Evolutionary conservation across 2,888 invertebrate genomes (phyloP).

Genomic region (Crepidodera aurea): DNA sequence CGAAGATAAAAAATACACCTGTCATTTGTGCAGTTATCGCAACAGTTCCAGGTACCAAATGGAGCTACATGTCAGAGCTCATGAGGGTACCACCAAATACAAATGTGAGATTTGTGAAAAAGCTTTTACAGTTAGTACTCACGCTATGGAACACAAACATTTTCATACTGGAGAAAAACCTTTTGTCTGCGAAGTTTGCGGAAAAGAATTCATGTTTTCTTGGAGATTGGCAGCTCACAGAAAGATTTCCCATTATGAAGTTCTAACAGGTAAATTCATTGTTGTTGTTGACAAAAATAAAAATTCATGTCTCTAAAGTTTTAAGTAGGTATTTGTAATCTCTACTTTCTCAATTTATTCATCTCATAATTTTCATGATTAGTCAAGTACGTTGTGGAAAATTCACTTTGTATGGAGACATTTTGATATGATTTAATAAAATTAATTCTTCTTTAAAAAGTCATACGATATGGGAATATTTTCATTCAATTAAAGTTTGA

Average conservation of each 20-base stretch:
- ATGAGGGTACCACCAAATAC: slow-evolving; percentile 59
- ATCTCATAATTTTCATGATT: too few species aligned
- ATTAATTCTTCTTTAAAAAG: too few species aligned
- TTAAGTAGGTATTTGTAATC: too few species aligned
- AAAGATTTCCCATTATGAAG: slow-evolving; percentile 61
- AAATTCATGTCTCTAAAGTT: too few species aligned
- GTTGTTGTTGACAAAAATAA: too few species aligned
- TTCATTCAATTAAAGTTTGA: too few species aligned
- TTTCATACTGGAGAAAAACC: slow-evolving; percentile 65
- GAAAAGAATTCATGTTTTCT: slow-evolving; percentile 61
- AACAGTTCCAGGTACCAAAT: slow-evolving; percentile 44
- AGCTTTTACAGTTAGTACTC: slow-evolving; percentile 61
- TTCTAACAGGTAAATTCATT: slow-evolving; percentile 43
- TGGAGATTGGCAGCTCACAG: slow-evolving; percentile 63
- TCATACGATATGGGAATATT: too few species aligned
- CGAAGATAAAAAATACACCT: slow-evolving; percentile 29
- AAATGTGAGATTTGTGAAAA: slow-evolving; percentile 61
- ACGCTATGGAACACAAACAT: slow-evolving; percentile 60
- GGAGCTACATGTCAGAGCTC: slow-evolving; percentile 58
- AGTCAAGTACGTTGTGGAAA: too few species aligned
- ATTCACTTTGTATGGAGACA: too few species aligned
- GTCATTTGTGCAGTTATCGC: slow-evolving; percentile 33
- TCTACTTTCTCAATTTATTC: too few species aligned
- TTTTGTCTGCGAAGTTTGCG: slow-evolving; percentile 62
- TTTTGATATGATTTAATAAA: too few species aligned